A percentile compares a stretch with the other conserved stretches of the same genome.
Conservation (phyloP, 2,113 vertebrate species). For the Macaca mulatta region DNA sequence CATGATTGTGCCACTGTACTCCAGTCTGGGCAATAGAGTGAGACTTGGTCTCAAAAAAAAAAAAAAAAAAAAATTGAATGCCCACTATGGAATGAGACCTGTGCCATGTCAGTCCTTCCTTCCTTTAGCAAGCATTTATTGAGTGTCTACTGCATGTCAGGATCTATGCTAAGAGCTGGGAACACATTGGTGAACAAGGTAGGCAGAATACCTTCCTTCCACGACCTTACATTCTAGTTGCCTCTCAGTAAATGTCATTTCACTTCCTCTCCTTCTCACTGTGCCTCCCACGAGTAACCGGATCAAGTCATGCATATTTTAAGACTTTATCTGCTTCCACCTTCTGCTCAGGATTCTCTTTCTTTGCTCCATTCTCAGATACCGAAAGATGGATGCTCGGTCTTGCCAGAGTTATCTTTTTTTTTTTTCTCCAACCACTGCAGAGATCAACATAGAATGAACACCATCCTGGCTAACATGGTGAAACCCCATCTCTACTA, state of each 20-base stretch:
- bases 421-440: neutral
- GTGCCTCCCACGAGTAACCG: constrained; percentile 16
- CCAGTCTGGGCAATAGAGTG: too few relatives aligned
- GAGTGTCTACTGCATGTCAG: neutral
- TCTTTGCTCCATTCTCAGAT: constrained; percentile 31
- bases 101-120: neutral
- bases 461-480: too few relatives aligned
- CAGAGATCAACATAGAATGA: neutral
- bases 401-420: neutral
- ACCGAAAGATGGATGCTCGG: neutral
- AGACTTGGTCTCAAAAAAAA: too few relatives aligned
- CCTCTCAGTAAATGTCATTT: neutral
- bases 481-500: too few relatives aligned
- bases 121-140: neutral
- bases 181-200: neutral
- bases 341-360: constrained; percentile 57
- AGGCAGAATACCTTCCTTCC: neutral
- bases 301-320: constrained; percentile 66
- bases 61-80: neutral
- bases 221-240: neutral
- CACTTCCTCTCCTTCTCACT: neutral
- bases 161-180: neutral
- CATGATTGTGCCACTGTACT: too few relatives aligned
- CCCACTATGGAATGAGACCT: neutral
- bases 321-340: constrained; percentile 54